These are phyloP conservation scores for Corythaixoides concolor DNA, from an alignment of 2,113 vertebrate genomes.

Conservation along the genomic window DNA sequence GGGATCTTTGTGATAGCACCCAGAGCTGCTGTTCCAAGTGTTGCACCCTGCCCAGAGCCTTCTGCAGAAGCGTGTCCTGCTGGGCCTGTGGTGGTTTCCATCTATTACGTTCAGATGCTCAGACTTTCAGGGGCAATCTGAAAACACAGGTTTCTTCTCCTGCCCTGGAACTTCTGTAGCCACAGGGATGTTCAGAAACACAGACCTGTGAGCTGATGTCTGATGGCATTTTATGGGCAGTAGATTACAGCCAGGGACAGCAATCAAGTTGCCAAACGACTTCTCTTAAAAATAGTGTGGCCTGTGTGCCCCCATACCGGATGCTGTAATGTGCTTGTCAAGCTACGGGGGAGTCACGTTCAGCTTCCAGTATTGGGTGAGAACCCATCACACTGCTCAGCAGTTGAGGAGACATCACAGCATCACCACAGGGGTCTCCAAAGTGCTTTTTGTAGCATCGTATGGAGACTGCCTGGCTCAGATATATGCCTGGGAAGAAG, in stretches of 20 bases:
- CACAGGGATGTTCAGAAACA: background rate
- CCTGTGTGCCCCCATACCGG: fast-evolving
- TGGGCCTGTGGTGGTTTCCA: fast-evolving
- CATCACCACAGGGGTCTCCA: too few species aligned
- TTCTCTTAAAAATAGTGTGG: background rate
- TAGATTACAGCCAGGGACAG: background rate
- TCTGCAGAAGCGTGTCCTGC: background rate
- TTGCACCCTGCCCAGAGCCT: background rate
- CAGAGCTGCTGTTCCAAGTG: background rate
- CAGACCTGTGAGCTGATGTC: background rate
- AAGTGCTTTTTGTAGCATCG: background rate
- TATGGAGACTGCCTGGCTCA: background rate
- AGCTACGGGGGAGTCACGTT: fast-evolving
- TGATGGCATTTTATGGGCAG: background rate
- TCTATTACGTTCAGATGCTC: background rate
- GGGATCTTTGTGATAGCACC: background rate
- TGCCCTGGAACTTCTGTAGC: background rate
- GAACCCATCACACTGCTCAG: background rate
- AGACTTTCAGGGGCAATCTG: background rate
- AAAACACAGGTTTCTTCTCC: background rate
- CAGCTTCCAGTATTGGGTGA: background rate
- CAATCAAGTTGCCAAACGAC: background rate
- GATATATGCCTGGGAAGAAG: background rate
- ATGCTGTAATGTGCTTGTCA: background rate
- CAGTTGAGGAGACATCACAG: background rate